A percentile compares a stretch with the other conserved stretches of the same genome.
phyloP scores from a whole-genome alignment of 2,888 invertebrate species.

The Caenorhabditis wallacei region DNA sequence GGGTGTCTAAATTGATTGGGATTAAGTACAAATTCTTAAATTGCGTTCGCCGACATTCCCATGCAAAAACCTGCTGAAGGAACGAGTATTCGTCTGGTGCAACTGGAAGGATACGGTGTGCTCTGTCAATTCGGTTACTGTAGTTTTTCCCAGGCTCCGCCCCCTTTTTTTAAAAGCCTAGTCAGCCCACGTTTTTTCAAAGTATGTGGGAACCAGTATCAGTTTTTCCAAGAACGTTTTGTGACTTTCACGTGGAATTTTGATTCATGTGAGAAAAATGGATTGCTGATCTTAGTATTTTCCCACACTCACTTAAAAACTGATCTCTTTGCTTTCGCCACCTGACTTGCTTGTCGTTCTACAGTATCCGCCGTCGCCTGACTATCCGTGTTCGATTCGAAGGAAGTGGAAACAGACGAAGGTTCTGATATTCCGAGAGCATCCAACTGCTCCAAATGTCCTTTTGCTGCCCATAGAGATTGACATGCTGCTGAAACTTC shows the following conservation, averaged over 20 bases:
- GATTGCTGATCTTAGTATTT: background rate
- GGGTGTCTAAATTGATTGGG: background rate
- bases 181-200: no score
- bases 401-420: slow-evolving; percentile 72
- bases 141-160: no score
- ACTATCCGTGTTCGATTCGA: slow-evolving; percentile 73
- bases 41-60: slow-evolving; percentile 58
- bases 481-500: slow-evolving; percentile 71
- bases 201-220: no score
- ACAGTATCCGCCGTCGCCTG: slow-evolving; percentile 64
- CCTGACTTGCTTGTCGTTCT: slow-evolving; percentile 41
- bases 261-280: no score
- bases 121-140: background rate
- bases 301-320: slow-evolving; percentile 69
- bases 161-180: no score
- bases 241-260: no score
- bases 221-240: no score
- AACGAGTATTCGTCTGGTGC: slow-evolving; percentile 56
- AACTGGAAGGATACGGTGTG: slow-evolving; percentile 59
- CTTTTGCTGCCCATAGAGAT: slow-evolving; percentile 70
- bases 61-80: slow-evolving; percentile 63
- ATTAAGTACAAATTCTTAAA: slow-evolving; percentile 48
- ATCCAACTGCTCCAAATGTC: slow-evolving; percentile 72
- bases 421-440: slow-evolving; percentile 73
- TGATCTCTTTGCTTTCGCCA: slow-evolving; percentile 67